These are phyloP conservation scores for Yponomeuta evonymella DNA, from an alignment of 2,888 invertebrate species.

Conservation along the genomic window DNA sequence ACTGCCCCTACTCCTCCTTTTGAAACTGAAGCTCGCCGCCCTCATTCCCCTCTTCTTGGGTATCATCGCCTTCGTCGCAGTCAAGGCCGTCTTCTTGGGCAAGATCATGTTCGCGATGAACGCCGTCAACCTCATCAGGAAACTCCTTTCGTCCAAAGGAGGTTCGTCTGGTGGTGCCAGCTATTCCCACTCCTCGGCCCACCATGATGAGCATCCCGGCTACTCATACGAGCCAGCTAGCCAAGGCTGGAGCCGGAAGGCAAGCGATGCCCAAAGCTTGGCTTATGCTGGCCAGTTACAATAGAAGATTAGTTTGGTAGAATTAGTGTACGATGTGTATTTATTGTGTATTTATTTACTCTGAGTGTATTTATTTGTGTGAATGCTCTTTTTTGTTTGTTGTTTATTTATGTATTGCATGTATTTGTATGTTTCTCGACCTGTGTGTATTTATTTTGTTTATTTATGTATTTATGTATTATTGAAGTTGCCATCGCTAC, in stretches of 20 bases:
- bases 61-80: slow-evolving; percentile 83
- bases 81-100: slow-evolving; percentile 89
- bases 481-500: slow-evolving; percentile 30
- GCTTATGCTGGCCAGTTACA: slow-evolving; percentile 76
- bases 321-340: slow-evolving; percentile 34
- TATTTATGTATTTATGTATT: slow-evolving; percentile 31
- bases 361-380: slow-evolving; percentile 34
- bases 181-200: slow-evolving; percentile 77
- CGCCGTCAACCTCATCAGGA: slow-evolving; percentile 78
- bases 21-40: slow-evolving; percentile 86
- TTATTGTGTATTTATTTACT: slow-evolving; percentile 16
- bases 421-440: no score
- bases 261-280: slow-evolving; percentile 79
- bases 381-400: slow-evolving; percentile 19
- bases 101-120: slow-evolving; percentile 89
- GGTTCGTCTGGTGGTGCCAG: slow-evolving; percentile 56
- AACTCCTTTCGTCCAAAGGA: slow-evolving; percentile 80
- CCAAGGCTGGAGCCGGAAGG: slow-evolving; percentile 79
- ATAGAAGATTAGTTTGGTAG: slow-evolving; percentile 29
- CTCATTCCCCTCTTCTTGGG: slow-evolving; percentile 86
- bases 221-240: slow-evolving; percentile 73
- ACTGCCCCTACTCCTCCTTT: slow-evolving; percentile 82
- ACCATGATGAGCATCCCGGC: slow-evolving; percentile 75
- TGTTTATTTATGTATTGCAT: slow-evolving; percentile 15
- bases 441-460: slow-evolving; percentile 28